Evolutionary conservation across 2,888 invertebrate species (phyloP).

Genomic region (Aporophyla nigra): DNA sequence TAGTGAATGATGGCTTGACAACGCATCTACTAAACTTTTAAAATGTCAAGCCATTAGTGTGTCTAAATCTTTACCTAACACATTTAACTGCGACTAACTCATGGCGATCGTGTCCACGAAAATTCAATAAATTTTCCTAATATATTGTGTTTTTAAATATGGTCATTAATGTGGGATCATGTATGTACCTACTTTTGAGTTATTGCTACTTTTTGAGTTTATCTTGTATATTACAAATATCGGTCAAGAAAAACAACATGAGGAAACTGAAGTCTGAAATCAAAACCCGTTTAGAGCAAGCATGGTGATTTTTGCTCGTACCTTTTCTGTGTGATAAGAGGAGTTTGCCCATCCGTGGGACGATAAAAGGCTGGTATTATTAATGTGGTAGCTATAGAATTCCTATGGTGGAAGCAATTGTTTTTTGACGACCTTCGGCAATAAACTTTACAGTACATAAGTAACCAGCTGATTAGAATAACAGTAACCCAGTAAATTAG

Average conservation of each 20-base stretch:
- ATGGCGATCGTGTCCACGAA: background rate
- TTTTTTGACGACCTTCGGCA: too few species aligned
- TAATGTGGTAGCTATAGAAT: background rate
- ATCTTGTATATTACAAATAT: background rate
- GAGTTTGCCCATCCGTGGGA: background rate
- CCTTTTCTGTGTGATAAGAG: background rate
- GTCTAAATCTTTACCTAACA: background rate
- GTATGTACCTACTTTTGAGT: background rate
- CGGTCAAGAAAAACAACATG: background rate
- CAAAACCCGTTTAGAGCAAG: background rate
- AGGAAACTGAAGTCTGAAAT: background rate
- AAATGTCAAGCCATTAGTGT: conserved; percentile 21
- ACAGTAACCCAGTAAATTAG: conserved; percentile 18
- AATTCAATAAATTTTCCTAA: background rate
- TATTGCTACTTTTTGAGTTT: background rate
- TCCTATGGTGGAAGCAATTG: too few species aligned
- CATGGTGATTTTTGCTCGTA: background rate
- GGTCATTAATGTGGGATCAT: background rate
- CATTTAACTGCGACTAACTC: background rate
- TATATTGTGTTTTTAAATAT: background rate
- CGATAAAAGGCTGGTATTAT: background rate
- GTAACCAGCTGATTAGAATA: conserved; percentile 10
- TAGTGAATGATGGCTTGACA: conserved; percentile 35
- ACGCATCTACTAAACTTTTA: conserved; percentile 10
- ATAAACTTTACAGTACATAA: background rate